Conservation (phyloP, 2,797 vertebrate genomes). For the Lacerta bilineata region DNA sequence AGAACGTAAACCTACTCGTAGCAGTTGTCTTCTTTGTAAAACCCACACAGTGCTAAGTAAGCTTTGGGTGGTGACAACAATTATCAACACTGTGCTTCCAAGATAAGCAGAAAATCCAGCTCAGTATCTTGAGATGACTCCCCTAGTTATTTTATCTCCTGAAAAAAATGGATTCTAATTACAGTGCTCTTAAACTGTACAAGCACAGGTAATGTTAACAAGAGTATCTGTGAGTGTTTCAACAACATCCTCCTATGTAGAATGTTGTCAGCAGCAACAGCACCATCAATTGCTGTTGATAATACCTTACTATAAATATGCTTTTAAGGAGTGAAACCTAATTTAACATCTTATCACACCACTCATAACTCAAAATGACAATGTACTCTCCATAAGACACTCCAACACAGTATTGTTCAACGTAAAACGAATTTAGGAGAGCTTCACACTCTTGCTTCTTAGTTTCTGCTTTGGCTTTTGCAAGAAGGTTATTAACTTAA, state of each 20-base stretch:
- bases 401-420: neutral
- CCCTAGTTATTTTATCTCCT: neutral
- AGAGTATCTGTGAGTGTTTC: neutral
- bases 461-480: neutral
- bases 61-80: neutral
- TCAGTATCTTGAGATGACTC: neutral
- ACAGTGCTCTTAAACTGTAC: neutral
- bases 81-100: neutral
- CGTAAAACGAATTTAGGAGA: neutral
- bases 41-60: neutral
- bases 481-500: neutral
- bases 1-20: neutral
- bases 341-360: conserved; percentile 17
- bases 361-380: neutral
- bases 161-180: conserved; percentile 1
- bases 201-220: neutral
- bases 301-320: neutral
- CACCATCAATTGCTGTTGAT: neutral
- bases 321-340: conserved; percentile 8
- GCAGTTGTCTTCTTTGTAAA: neutral
- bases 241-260: neutral
- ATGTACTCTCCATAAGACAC: neutral
- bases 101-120: neutral
- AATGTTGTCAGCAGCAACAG: neutral
- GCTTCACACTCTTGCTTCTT: neutral